Evolutionary conservation across 2,888 invertebrate genomes (phyloP), one percentile per base, ranked within the genome.

Genomic region (Philonicus albiceps): DNA sequence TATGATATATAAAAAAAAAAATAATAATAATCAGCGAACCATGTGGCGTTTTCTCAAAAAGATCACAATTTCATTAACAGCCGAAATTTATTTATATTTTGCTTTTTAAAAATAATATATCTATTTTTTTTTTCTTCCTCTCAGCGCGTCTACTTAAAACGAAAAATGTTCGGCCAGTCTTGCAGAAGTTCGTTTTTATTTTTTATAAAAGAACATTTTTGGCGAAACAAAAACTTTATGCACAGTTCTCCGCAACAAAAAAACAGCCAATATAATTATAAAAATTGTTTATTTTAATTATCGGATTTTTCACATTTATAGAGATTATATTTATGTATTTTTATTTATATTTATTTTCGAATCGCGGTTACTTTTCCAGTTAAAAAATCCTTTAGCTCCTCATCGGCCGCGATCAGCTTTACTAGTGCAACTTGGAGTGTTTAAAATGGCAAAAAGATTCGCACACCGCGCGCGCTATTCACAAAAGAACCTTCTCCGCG

Each of bases 371-470:
- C 27, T 40, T 64, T 64, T 75, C 22, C 72, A 31, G 34, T 64
- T 22, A n/a, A 37, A n/a, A 37, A 86, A 37, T 55, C 40, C 86
- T 19, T 64, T n/a, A 86, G 72, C 78, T 86, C 86, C 87, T 88
- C 87, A 88, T 89, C 89, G 89, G 88, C 88, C 89, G 89, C 89
- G 89, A 87, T 89, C 89, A 89, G 89, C 88, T 89, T 88, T 87
- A 88, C 88, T 89, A 89, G 88, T 89, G 89, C 89, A 89, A 87
- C 87, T 80, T 37, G 64, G 64, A 55, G 34, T 55, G 64, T 64
- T 64, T 53, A 19, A 53, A 64, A 64, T 64, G 64, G 64, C 40
- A 55, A 64, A 43, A 84, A 85, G 53, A 49, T 85, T 85, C 74
- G 85, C 74, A 85, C 85, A 85, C 74, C 31, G 73, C 84, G 84